Conservation (phyloP, 2,113 vertebrate species). For the Connochaetes taurinus region DNA sequence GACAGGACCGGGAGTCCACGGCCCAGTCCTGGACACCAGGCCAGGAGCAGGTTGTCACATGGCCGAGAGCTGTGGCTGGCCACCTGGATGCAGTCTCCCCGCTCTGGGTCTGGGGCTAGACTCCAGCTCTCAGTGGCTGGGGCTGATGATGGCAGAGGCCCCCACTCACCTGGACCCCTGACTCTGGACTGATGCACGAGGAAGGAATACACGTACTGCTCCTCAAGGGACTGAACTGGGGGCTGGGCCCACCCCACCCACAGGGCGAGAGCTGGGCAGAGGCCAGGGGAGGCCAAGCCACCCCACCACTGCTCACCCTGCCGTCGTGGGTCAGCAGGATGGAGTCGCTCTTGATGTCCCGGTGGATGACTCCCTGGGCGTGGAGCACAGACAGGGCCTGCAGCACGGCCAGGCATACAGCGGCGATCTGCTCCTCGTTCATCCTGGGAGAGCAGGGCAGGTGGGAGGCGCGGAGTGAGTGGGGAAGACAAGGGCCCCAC, state of each 20-base stretch:
- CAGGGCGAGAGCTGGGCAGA: too few species aligned
- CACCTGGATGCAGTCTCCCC: accelerated
- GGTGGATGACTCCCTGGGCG: slow-evolving; percentile 94
- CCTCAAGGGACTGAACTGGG: neutral
- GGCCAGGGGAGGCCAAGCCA: accelerated
- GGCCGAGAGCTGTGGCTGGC: accelerated
- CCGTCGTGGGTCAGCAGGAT: slow-evolving; percentile 96
- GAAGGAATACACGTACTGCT: neutral
- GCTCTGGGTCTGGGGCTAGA: neutral
- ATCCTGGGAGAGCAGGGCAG: slow-evolving; percentile 81
- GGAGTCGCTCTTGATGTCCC: slow-evolving; percentile 98
- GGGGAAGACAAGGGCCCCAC: neutral
- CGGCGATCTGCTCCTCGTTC: slow-evolving; percentile 96
- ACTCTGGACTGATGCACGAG: neutral
- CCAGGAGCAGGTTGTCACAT: accelerated
- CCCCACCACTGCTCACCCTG: slow-evolving; percentile 76
- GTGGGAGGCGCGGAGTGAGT: accelerated
- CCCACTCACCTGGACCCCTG: neutral
- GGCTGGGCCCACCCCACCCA: accelerated
- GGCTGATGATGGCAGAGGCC: too few species aligned
- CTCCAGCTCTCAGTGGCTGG: accelerated
- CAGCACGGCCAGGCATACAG: slow-evolving; percentile 92
- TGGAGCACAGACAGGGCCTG: slow-evolving; percentile 92
- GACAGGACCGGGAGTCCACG: accelerated
- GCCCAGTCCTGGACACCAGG: neutral